Evolutionary conservation across 2,888 invertebrate genomes (phyloP).

Genomic region (Pristionchus exspectatus): DNA sequence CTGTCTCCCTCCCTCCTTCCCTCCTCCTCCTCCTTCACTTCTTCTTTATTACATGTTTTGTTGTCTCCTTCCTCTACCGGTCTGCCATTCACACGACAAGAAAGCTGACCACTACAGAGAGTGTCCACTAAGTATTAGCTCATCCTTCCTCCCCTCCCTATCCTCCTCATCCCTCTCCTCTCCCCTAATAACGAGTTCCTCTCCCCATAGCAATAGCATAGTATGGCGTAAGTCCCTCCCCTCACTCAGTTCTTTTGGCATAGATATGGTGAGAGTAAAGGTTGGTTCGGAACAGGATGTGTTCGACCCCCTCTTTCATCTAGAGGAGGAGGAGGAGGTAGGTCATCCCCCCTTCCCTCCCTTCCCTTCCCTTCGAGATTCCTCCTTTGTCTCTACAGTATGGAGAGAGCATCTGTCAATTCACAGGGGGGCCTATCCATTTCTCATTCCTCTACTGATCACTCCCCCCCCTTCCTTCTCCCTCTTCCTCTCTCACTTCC

Average conservation of each 20-base stretch:
- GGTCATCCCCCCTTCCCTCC: neutral
- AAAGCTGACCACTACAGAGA: neutral
- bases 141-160: neutral
- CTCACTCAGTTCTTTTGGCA: neutral
- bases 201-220: neutral
- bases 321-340: neutral
- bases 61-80: slow-evolving; percentile 12
- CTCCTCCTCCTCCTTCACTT: neutral
- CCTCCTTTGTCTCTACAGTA: neutral
- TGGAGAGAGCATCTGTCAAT: neutral
- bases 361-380: neutral
- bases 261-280: neutral
- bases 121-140: slow-evolving; percentile 1
- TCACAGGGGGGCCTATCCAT: neutral
- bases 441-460: neutral
- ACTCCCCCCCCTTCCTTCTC: too few species aligned
- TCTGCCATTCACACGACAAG: slow-evolving; percentile 1
- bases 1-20: neutral
- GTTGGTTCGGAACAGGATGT: neutral
- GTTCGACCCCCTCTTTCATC: neutral
- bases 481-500: too few species aligned
- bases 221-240: slow-evolving; percentile 1
- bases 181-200: neutral
- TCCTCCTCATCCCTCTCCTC: neutral
- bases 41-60: neutral